A percentile compares a stretch with the other conserved stretches of the same genome.
Evolutionary conservation across 1,140 invertebrate genomes (phyloP).

Genomic region (Trypoxylus dichotomus): DNA sequence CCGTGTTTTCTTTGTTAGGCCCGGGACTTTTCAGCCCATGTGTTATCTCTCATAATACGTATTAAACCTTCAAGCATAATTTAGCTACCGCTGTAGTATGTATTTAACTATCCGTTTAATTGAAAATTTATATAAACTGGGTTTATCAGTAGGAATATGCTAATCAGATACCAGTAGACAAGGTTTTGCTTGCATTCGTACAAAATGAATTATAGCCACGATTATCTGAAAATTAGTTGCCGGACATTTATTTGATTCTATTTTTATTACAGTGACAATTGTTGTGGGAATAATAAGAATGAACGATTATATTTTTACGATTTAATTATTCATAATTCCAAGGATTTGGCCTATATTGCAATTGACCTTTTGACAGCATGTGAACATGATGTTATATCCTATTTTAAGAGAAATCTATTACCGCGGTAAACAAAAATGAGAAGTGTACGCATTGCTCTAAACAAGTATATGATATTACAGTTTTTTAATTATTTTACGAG

Average conservation of each 20-base stretch:
- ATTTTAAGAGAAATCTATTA: conserved; percentile 2
- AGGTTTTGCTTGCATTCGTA: too few species aligned
- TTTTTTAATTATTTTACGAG: not conserved
- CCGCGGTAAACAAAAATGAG: not conserved
- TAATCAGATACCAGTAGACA: too few species aligned
- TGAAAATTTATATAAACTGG: too few species aligned
- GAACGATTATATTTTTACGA: not conserved
- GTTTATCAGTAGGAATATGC: too few species aligned
- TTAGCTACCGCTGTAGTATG: too few species aligned
- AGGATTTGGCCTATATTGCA: not conserved
- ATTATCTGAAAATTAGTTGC: not conserved
- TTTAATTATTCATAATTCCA: conserved; percentile 15
- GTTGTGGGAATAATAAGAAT: not conserved
- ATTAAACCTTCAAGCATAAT: too few species aligned
- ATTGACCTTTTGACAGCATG: not conserved
- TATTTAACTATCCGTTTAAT: too few species aligned
- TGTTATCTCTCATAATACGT: too few species aligned
- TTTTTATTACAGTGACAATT: not conserved
- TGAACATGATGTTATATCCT: not conserved
- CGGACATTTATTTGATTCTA: not conserved
- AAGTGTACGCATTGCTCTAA: not conserved
- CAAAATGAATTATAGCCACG: too few species aligned
- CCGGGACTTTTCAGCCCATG: too few species aligned
- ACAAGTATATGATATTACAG: not conserved
- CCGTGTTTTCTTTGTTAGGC: too few species aligned